Evolutionary conservation across 53 echinoderm and acorn worm genomes (phyloP).

Genomic region (Actinopyga echinites): DNA sequence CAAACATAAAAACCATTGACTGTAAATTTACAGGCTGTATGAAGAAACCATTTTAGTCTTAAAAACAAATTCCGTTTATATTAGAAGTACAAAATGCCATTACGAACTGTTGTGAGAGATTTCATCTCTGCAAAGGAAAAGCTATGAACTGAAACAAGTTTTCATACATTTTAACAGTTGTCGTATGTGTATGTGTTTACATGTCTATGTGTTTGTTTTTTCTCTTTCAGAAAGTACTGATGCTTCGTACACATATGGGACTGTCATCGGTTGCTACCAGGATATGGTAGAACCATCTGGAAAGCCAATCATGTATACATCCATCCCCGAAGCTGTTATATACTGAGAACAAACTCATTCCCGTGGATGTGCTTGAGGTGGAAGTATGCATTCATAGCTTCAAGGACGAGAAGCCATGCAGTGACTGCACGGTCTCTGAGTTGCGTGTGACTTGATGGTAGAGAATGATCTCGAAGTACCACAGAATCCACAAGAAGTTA

Average conservation of each 20-base stretch:
- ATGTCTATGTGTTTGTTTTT: too few species aligned
- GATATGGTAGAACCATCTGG: constrained; percentile 16
- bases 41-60: too few species aligned
- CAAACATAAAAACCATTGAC: too few species aligned
- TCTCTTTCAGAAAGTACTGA: constrained; percentile 24
- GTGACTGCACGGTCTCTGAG: not conserved
- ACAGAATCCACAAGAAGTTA: constrained; percentile 33
- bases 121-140: too few species aligned
- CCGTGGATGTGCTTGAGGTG: not conserved
- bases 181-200: too few species aligned
- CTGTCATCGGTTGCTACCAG: constrained; percentile 28
- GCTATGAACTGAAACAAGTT: too few species aligned
- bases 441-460: constrained; percentile 31
- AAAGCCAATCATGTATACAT: not conserved
- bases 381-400: not conserved
- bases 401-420: constrained; percentile 8
- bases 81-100: too few species aligned
- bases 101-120: too few species aligned
- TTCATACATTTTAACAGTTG: too few species aligned
- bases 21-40: too few species aligned
- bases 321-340: not conserved
- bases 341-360: not conserved
- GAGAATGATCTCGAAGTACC: constrained; percentile 24
- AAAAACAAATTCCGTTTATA: too few species aligned
- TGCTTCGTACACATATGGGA: constrained; percentile 34